Percentiles rank a stretch among this genome's conserved stretches.
Evolutionary conservation across 2,113 vertebrate species (phyloP).

Genomic region (Aphyosemion australe): DNA sequence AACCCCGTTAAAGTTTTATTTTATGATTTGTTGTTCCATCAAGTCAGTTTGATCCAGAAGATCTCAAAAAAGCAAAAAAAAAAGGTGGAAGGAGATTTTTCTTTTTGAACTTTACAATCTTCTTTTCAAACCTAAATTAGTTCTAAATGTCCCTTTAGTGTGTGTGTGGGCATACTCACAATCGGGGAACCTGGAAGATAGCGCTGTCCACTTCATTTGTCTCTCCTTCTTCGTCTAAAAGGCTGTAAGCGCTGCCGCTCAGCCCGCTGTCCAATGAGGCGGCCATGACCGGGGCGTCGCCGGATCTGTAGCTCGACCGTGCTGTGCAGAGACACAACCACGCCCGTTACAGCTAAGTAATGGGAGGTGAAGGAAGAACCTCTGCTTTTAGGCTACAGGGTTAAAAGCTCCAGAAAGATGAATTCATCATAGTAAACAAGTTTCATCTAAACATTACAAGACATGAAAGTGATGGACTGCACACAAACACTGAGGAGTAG

Average conservation of each 20-base stretch:
- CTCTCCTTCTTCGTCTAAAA: constrained; percentile 89
- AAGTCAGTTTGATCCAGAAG: too few species aligned
- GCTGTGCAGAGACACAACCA: constrained; percentile 80
- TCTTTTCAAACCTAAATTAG: too few species aligned
- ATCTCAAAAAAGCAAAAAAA: too few species aligned
- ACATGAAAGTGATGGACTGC: constrained; percentile 42
- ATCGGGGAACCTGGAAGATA: constrained; percentile 92
- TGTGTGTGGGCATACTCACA: constrained; percentile 81
- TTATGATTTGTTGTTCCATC: neutral
- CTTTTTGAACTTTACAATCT: too few species aligned
- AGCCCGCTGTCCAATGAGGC: constrained; percentile 91
- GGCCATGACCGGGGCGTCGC: constrained; percentile 90
- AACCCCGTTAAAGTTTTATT: neutral
- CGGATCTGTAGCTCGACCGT: constrained; percentile 84
- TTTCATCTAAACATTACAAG: constrained; percentile 8
- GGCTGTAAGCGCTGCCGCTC: constrained; percentile 91
- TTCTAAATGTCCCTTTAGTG: too few species aligned
- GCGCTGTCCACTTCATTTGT: constrained; percentile 89
- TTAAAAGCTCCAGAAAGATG: constrained; percentile 10
- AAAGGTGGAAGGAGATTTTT: too few species aligned
- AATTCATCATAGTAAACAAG: constrained; percentile 2
- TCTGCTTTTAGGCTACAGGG: neutral
- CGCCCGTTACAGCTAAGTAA: constrained; percentile 49
- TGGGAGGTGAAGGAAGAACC: neutral
- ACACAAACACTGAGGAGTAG: constrained; percentile 40